Base-by-base conservation (phyloP, 2,888 invertebrate genomes). In the Mythimna impura region DNA sequence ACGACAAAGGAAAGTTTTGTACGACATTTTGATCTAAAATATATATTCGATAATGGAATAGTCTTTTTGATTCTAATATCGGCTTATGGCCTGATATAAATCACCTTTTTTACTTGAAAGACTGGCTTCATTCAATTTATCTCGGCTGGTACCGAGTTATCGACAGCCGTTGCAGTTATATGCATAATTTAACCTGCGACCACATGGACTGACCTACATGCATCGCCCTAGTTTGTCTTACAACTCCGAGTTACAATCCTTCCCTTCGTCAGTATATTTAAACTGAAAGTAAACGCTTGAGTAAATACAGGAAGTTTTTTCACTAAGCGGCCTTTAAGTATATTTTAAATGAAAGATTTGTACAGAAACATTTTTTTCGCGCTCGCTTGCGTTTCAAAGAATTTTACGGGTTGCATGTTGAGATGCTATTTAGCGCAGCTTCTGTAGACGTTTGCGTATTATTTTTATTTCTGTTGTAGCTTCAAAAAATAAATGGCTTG, bases 121-220 rank as follows among this genome's bases (percentile, higher is more conserved):
- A 71, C 64, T 20, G 66, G 55, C 65, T 75, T 78, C 65, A 84
- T 81, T 75, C 72, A 73, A 81, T 86, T 72, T 81, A 67, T 64
- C 25, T 57, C 71, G 55, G 47, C 62, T 52, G 52, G 73, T 62
- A 64, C 69, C 40, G 73, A 71, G 70, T 80, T 78, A 87, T 89
- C 84, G 84, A 77, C 81, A 80, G 80, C 82, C 79, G 78, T 67
- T 81, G 83, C 85, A 87, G 83, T 86, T 85, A 83, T 81, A 86
- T 88, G 84, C 88, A 89, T 90, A 88, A 86, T 89, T 88, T 84
- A 81, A 87, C 81, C 78, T 80, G 81, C 69, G 62, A 78, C 79
- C 81, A 86, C 74, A 83, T 77, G 75, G 58, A 67, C 70, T 85
- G 85, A 84, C 87, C 86, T 81, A 87, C 71, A 86, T 87, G 79